Evolutionary conservation across 2,888 invertebrate genomes (phyloP).

Genomic region (Altica lythri): DNA sequence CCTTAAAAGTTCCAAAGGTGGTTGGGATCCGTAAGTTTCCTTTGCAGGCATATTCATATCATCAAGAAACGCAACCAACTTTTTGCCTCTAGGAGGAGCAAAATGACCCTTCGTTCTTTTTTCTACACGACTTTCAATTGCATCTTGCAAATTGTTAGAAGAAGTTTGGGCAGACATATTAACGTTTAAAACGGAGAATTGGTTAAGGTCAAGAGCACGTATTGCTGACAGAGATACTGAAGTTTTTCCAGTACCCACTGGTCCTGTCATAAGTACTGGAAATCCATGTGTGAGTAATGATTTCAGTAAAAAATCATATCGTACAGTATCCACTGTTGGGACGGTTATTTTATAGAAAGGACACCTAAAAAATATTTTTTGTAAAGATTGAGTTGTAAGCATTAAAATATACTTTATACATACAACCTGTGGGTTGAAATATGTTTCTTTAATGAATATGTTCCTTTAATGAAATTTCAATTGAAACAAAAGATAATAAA

Average conservation of each 20-base stretch:
- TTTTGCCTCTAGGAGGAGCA: constrained; percentile 81
- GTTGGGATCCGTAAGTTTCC: constrained; percentile 87
- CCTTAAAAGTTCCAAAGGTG: constrained; percentile 81
- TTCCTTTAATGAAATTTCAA: no score
- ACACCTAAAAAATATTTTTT: constrained; percentile 56
- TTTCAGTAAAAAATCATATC: constrained; percentile 76
- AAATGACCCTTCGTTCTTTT: constrained; percentile 83
- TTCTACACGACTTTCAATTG: constrained; percentile 83
- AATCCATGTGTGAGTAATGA: constrained; percentile 67
- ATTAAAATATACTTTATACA: no score
- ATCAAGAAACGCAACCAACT: constrained; percentile 85
- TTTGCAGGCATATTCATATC: constrained; percentile 93
- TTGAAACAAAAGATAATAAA: no score
- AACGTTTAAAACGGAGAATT: constrained; percentile 71
- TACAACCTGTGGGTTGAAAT: no score
- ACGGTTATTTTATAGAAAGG: constrained; percentile 86
- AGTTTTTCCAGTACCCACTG: constrained; percentile 88
- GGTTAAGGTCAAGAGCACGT: constrained; percentile 61
- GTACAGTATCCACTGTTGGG: constrained; percentile 86
- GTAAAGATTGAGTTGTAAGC: no score
- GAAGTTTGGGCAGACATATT: constrained; percentile 91
- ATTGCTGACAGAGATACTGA: constrained; percentile 75
- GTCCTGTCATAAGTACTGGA: constrained; percentile 80
- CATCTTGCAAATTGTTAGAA: constrained; percentile 81
- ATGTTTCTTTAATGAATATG: no score